Base-by-base conservation (phyloP, 2,888 invertebrate genomes). In the Branchellion lobata region DNA sequence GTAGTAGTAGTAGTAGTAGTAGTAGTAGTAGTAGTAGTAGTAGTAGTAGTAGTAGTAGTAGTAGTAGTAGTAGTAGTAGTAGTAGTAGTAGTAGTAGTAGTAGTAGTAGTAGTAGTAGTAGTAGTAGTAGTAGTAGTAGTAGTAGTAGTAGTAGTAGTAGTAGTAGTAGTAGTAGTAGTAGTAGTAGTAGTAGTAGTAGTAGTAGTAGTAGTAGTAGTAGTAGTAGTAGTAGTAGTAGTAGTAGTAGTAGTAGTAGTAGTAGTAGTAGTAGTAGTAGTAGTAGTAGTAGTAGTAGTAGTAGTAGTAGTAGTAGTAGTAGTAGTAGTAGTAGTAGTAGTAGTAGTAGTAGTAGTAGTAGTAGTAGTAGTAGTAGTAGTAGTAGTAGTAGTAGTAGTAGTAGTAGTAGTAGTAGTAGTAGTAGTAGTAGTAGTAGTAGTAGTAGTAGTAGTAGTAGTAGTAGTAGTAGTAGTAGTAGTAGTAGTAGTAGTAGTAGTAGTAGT, bases 1-100 rank as follows among this genome's bases (percentile, higher is more conserved):
- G 53, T 53, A 53, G 53, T 53, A 53, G 53, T 53, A 53, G 53
- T 53, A 53, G 53, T 53, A 53, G 53, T 53, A 53, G 53, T 53
- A 53, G 53, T 53, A 53, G 53, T 53, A 53, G 53, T 53, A 53
- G 53, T 53, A 53, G 53, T 53, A 53, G 53, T 53, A 53, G 53
- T 53, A 53, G 21, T 53, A 53, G 53, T 21, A 18, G 53, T 53
- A n/a, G n/a, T n/a, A 53, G 53, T 53, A 18, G 21, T 53, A 18
- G 21, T 53, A 18, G 21, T 53, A 18, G 21, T 53, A 18, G 21
- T 53, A 53, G 53, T 53, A 53, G 53, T 53, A 53, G 53, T 53
- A 53, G 53, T 53, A 53, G 53, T 53, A 53, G 53, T 53, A 53
- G 53, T 53, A 53, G 53, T 53, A 53, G 53, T 53, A 53, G 53